Evolutionary conservation across 2,113 vertebrate species (phyloP).

Genomic region (Tychaedon coryphoeus): DNA sequence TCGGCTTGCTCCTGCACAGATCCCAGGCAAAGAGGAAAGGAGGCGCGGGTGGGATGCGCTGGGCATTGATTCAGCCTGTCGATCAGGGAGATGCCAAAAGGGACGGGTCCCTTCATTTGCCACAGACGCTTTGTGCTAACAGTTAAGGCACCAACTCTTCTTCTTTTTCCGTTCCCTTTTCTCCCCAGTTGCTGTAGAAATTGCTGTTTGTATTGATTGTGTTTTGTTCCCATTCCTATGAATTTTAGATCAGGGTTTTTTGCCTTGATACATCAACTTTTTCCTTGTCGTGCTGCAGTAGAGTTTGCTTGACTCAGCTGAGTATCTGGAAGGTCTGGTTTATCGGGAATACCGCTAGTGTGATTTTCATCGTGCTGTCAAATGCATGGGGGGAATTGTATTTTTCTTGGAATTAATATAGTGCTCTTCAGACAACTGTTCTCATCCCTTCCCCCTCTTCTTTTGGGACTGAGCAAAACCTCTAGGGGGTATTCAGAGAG

Average conservation of each 20-base stretch:
- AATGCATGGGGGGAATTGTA: background rate
- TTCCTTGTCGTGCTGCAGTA: slow-evolving; percentile 7
- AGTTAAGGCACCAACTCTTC: slow-evolving; percentile 10
- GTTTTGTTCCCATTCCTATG: background rate
- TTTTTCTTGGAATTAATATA: slow-evolving; percentile 22
- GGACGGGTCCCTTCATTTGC: slow-evolving; percentile 18
- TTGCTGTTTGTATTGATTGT: slow-evolving; percentile 4
- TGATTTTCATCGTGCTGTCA: slow-evolving; percentile 2
- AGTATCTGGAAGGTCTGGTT: slow-evolving; percentile 1
- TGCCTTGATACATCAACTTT: slow-evolving; percentile 51
- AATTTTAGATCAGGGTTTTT: slow-evolving; percentile 9
- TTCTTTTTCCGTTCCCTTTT: background rate
- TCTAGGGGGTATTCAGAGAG: slow-evolving; percentile 23
- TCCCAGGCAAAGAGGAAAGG: background rate
- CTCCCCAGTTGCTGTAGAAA: slow-evolving; percentile 22
- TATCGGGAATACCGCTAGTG: background rate
- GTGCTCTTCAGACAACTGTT: slow-evolving; percentile 1
- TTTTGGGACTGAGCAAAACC: slow-evolving; percentile 23
- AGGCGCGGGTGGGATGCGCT: background rate
- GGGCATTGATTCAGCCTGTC: slow-evolving; percentile 11
- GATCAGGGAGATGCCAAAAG: slow-evolving; percentile 20
- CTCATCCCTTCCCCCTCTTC: background rate
- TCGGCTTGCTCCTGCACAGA: background rate
- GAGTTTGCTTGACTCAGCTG: slow-evolving; percentile 48
- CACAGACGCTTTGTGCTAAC: background rate